Conservation (phyloP, 2,888 invertebrate genomes). For the Ophion costatus region DNA sequence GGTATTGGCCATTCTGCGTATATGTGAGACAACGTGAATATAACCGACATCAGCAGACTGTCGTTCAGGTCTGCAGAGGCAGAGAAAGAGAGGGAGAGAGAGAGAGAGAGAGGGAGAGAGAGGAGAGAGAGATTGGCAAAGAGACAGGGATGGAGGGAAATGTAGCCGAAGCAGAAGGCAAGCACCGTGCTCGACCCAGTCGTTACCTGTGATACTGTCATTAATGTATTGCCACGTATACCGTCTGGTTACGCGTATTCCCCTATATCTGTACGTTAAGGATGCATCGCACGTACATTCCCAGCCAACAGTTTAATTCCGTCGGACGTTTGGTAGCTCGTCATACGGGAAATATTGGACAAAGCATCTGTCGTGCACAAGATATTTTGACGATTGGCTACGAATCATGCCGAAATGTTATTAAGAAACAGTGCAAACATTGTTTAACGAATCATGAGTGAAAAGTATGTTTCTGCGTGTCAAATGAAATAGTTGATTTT, state of each 20-base stretch:
- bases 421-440: no score
- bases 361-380: background rate
- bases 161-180: conserved; percentile 46
- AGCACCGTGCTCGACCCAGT: conserved; percentile 62
- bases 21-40: conserved; percentile 17
- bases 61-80: conserved; percentile 21
- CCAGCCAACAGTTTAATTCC: no score
- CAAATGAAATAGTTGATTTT: no score
- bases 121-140: no score
- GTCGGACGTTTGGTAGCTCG: background rate
- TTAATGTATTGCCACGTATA: conserved; percentile 77
- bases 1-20: conserved; percentile 25
- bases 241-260: conserved; percentile 10
- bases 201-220: conserved; percentile 74
- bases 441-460: no score
- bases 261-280: conserved; percentile 28
- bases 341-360: background rate
- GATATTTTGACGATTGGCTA: no score
- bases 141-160: background rate
- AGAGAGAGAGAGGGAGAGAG: background rate
- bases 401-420: no score
- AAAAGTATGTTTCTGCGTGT: no score
- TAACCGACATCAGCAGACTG: conserved; percentile 24
- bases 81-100: background rate
- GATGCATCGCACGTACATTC: conserved; percentile 12